These are phyloP conservation scores for Elephantulus edwardii DNA, from an alignment of 2,113 vertebrate genomes.

Conservation along the genomic window DNA sequence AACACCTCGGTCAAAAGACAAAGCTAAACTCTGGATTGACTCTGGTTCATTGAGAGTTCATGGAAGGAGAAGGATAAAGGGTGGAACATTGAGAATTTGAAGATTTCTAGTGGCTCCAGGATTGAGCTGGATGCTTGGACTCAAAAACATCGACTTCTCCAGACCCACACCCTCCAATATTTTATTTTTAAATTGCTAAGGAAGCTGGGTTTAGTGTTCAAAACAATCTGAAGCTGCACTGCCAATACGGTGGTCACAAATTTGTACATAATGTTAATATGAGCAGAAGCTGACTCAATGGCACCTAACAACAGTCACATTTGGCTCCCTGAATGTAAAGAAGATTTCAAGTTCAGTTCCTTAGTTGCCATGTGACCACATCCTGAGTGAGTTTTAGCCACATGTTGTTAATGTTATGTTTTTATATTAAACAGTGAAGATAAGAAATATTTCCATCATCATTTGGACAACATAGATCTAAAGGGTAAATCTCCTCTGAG, in stretches of 20 bases:
- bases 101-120: neutral
- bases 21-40: neutral
- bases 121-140: neutral
- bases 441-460: neutral
- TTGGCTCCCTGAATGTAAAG: neutral
- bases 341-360: conserved; percentile 14
- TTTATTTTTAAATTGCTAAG: neutral
- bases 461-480: neutral
- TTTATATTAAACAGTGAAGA: neutral
- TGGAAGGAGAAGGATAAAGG: neutral
- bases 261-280: too few species aligned
- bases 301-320: too few species aligned
- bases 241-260: neutral
- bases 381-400: neutral
- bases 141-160: neutral
- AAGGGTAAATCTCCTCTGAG: neutral
- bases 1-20: conserved; percentile 12
- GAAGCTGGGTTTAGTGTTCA: neutral
- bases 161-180: too few species aligned
- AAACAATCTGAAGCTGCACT: neutral
- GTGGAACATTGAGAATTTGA: neutral
- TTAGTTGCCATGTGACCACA: neutral
- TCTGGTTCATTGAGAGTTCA: neutral
- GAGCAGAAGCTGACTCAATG: too few species aligned
- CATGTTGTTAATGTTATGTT: neutral